Percentiles rank a stretch among this genome's conserved stretches.
phyloP scores from a whole-genome alignment of 2,797 vertebrate genomes.

The Megaceryle alcyon region DNA sequence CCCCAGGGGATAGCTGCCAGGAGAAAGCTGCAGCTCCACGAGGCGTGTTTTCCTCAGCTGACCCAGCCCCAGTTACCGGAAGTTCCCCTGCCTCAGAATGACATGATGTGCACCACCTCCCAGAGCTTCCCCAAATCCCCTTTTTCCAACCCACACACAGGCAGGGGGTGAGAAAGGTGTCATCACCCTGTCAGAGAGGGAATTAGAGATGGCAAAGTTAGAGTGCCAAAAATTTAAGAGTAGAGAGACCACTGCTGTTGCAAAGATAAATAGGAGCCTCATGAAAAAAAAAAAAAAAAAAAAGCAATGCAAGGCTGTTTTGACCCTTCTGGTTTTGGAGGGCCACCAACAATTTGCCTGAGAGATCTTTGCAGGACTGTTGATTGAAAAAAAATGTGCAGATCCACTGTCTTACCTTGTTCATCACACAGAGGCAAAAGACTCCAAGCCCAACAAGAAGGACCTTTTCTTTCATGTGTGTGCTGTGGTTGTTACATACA shows the following conservation, averaged over 20 bases:
- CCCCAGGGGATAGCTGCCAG: background rate
- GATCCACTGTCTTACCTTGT: background rate
- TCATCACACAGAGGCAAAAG: background rate
- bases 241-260: background rate
- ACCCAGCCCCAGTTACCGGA: background rate
- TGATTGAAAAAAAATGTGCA: background rate
- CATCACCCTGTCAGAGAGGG: fast-evolving
- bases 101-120: background rate
- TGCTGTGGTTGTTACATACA: background rate
- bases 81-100: background rate
- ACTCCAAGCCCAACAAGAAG: background rate
- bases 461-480: background rate
- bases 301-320: background rate
- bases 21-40: background rate
- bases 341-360: background rate
- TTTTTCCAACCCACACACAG: background rate
- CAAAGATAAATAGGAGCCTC: background rate
- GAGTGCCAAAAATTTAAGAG: background rate
- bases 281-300: background rate
- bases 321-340: background rate
- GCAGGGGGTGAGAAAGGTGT: background rate
- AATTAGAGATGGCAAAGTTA: background rate
- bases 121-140: background rate
- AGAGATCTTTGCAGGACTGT: background rate
- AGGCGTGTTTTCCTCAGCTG: background rate